Evolutionary conservation across 2,797 vertebrate genomes (phyloP).

Genomic region (Hydrolagus colliei): DNA sequence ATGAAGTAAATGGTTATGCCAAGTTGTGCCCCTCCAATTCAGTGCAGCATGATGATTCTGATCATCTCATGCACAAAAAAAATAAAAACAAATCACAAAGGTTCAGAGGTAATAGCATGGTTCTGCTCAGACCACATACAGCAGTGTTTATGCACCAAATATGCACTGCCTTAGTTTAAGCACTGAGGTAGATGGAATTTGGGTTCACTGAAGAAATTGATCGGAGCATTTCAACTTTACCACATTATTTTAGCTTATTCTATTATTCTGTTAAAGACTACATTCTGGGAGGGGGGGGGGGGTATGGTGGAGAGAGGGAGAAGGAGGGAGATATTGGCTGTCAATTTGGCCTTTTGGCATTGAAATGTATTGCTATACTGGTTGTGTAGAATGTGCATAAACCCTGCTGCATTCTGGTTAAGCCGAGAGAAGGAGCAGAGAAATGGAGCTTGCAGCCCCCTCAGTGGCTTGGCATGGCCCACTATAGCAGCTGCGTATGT

Average conservation of each 20-base stretch:
- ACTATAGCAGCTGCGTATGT: constrained; percentile 59
- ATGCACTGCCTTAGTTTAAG: constrained; percentile 67
- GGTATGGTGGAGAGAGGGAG: neutral
- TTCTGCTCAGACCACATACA: constrained; percentile 62
- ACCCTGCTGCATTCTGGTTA: constrained; percentile 56
- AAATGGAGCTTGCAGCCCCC: constrained; percentile 47
- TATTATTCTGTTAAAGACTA: neutral
- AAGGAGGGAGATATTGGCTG: neutral
- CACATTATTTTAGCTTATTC: constrained; percentile 54
- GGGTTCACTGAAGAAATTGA: constrained; percentile 78
- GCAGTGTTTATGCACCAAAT: constrained; percentile 59
- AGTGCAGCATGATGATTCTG: constrained; percentile 62
- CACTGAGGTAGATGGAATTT: constrained; percentile 83
- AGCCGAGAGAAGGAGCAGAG: constrained; percentile 53
- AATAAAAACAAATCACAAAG: constrained; percentile 46
- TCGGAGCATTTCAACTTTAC: constrained; percentile 73
- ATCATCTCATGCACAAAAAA: constrained; percentile 70
- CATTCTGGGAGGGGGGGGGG: neutral
- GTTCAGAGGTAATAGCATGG: constrained; percentile 79
- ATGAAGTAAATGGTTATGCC: constrained; percentile 67
- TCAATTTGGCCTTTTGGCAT: constrained; percentile 14
- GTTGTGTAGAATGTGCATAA: constrained; percentile 59
- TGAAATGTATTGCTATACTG: constrained; percentile 29
- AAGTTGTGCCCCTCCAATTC: constrained; percentile 78
- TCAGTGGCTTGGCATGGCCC: constrained; percentile 60